Conservation (phyloP, 2,113 vertebrate species). For the Holacanthus passer region DNA sequence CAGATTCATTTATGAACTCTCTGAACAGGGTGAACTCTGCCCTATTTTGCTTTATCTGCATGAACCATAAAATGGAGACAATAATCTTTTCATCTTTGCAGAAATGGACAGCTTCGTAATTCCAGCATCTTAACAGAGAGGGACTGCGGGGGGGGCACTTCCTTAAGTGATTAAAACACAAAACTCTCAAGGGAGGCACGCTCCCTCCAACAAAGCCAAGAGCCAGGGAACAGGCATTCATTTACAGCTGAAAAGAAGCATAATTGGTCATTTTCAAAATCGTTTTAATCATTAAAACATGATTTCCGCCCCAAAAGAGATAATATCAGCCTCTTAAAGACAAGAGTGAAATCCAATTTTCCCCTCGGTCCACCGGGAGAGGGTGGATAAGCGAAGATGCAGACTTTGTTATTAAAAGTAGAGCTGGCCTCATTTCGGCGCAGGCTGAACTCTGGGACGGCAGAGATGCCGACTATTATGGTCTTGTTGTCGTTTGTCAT, state of each 20-base stretch:
- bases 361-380: constrained; percentile 56
- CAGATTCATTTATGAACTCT: constrained; percentile 10
- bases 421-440: constrained; percentile 64
- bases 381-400: constrained; percentile 49
- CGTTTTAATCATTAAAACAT: constrained; percentile 74
- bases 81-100: constrained; percentile 23
- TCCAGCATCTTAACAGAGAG: background rate
- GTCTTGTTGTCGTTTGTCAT: constrained; percentile 54
- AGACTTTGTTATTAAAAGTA: constrained; percentile 71
- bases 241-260: constrained; percentile 54
- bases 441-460: constrained; percentile 50
- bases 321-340: constrained; percentile 72
- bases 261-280: constrained; percentile 69
- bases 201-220: background rate
- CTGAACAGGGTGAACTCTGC: constrained; percentile 18
- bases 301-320: constrained; percentile 59
- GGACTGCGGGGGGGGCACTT: background rate
- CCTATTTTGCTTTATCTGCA: constrained; percentile 16
- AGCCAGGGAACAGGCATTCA: constrained; percentile 11
- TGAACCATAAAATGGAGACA: constrained; percentile 33
- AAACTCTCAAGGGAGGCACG: constrained; percentile 37
- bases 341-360: constrained; percentile 72
- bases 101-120: constrained; percentile 31
- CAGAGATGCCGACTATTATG: constrained; percentile 38
- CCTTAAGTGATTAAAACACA: constrained; percentile 58